Base-by-base conservation (phyloP, 1,140 invertebrate genomes). In the Daktulosphaira vitifoliae region DNA sequence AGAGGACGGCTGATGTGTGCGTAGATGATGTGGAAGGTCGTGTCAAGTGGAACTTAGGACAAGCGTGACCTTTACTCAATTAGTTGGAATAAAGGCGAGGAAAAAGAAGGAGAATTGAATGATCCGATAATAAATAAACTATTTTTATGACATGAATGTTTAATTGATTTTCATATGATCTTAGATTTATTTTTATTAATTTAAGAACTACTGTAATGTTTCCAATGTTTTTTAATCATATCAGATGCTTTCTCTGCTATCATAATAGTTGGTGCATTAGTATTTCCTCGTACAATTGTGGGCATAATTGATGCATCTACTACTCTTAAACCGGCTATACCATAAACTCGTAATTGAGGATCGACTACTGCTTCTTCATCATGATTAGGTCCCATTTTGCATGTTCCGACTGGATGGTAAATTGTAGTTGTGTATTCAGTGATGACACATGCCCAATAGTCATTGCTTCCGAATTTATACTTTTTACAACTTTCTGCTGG, bases 341-440 rank as follows among this genome's bases (percentile, higher is more conserved):
- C 76, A 46, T 77, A 65, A n/a, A 79, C 78, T 59, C 74, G 73
- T 5, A 81, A 44, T 39, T 67, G 23, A 4, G 75, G 71, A 71
- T 80, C 76, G 1, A 81, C 79, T 0, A 81, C 79, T 1, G 78
- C 73, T 1, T 69, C 72, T 0, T 69, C 68, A 69, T 80, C 78
- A 20, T 67, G 59, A 3, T 59, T 66, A 4, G 73, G 74, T 9
- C 79, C 80, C 80, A 80, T 80, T 68, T 76, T 78, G 65, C 75
- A 76, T 8, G 78, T 79, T 16, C 77, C 84, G 0, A 85, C 87
- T 74, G 88, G 82, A 67, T 92, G 90, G 71, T 91, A 92, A 54
- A 91, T 89, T 0, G 89, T 90, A 78, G 88, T 82, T 0, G 88
- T 90, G 70, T 90, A 90, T 68, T 90, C 87, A 25, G 84, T 73